These are phyloP conservation scores for Brachynemurus nebulosus DNA, from an alignment of 2,888 invertebrate genomes.

Conservation along the genomic window DNA sequence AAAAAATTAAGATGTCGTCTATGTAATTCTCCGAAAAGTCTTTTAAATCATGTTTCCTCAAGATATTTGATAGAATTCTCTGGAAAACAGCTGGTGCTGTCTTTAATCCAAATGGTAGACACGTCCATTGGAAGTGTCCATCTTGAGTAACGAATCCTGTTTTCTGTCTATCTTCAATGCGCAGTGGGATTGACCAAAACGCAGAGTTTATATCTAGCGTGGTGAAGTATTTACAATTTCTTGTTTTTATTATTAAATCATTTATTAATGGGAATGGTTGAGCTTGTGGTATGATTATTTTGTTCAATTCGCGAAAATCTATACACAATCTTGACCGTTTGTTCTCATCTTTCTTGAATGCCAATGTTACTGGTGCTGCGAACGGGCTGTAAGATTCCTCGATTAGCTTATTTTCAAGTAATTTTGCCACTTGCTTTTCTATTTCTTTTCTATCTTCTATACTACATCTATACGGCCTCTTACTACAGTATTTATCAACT, in stretches of 20 bases:
- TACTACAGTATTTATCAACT: constrained; percentile 11
- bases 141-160: too few species aligned
- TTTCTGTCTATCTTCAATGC: constrained; percentile 14
- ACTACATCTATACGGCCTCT: constrained; percentile 12
- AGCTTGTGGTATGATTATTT: constrained; percentile 23
- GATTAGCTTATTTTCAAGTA: constrained; percentile 18
- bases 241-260: constrained; percentile 23
- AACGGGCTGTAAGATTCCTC: constrained; percentile 19
- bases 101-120: constrained; percentile 20
- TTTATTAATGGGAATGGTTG: constrained; percentile 25
- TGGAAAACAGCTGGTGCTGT: constrained; percentile 15
- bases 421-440: constrained; percentile 15
- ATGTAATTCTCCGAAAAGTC: constrained; percentile 17
- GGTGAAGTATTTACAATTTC: constrained; percentile 24
- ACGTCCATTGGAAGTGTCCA: too few species aligned
- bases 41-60: constrained; percentile 13
- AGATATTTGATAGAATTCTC: constrained; percentile 13
- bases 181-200: constrained; percentile 24
- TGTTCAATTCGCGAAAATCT: constrained; percentile 23
- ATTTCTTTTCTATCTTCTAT: constrained; percentile 17
- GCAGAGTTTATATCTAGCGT: constrained; percentile 26
- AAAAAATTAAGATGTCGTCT: constrained; percentile 18
- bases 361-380: constrained; percentile 20
- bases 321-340: constrained; percentile 22
- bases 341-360: constrained; percentile 21